A percentile compares a stretch with the other conserved stretches of the same genome.
phyloP scores from a whole-genome alignment of 2,113 vertebrate species.

The Ailurus styani region DNA sequence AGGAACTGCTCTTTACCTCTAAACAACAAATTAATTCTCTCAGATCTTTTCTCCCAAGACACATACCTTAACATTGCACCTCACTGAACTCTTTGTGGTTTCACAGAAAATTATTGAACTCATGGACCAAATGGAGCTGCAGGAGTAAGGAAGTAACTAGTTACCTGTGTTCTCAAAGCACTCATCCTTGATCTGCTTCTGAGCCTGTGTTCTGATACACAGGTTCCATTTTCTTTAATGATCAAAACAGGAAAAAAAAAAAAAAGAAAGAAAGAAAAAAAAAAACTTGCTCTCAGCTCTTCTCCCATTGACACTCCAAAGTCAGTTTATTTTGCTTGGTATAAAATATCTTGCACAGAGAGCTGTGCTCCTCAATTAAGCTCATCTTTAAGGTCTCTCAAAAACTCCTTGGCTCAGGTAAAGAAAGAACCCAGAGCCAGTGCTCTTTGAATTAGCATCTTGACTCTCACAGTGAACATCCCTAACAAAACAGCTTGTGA shows the following conservation, averaged over 20 bases:
- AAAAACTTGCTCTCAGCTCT: neutral
- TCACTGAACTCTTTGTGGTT: slow-evolving; percentile 31
- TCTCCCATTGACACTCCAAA: neutral
- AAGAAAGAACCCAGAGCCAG: neutral
- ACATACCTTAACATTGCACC: neutral
- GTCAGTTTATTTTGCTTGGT: neutral
- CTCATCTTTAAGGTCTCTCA: neutral
- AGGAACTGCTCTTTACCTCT: slow-evolving; percentile 54
- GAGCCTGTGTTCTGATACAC: neutral
- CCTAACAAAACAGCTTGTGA: neutral
- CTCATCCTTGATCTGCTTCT: slow-evolving; percentile 35
- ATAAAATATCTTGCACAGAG: neutral
- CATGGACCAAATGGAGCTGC: neutral
- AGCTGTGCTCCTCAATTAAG: neutral
- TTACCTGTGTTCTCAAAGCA: slow-evolving; percentile 18
- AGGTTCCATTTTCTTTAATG: slow-evolving; percentile 40
- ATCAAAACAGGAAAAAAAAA: neutral
- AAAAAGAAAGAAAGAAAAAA: neutral
- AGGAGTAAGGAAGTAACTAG: slow-evolving; percentile 28
- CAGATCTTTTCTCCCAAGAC: slow-evolving; percentile 50
- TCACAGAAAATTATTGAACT: slow-evolving; percentile 17
- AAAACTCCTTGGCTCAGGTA: neutral
- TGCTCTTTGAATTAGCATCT: neutral
- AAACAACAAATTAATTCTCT: slow-evolving; percentile 66
- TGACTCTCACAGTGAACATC: neutral